phyloP scores from a whole-genome alignment of 2,797 vertebrate genomes.

The Buceros bicornis region DNA sequence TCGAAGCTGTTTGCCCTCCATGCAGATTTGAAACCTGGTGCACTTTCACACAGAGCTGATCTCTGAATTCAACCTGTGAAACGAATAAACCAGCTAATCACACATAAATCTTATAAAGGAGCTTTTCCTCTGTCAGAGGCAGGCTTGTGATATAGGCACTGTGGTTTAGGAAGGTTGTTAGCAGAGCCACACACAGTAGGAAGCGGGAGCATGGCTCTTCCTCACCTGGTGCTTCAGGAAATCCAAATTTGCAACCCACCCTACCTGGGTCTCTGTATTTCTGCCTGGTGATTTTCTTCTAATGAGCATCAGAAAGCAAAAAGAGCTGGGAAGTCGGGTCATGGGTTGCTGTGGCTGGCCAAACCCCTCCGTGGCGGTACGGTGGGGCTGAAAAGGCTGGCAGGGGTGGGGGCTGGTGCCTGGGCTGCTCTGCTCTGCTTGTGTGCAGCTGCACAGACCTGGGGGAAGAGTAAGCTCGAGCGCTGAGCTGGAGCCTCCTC shows the following conservation, averaged over 20 bases:
- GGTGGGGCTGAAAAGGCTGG: not conserved
- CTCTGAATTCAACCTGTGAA: slow-evolving; percentile 63
- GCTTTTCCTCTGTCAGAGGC: slow-evolving; percentile 25
- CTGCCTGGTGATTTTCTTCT: not conserved
- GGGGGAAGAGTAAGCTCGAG: not conserved
- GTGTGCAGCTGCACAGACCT: rapidly evolving
- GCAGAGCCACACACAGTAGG: not conserved
- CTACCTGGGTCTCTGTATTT: not conserved
- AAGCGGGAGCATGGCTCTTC: not conserved
- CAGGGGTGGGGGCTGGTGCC: rapidly evolving
- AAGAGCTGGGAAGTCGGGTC: not conserved
- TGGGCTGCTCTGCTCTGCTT: not conserved
- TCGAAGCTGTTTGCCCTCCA: not conserved
- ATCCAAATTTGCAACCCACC: not conserved
- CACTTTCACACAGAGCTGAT: slow-evolving; percentile 60
- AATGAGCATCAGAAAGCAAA: not conserved
- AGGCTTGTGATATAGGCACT: not conserved
- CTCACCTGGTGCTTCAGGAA: not conserved
- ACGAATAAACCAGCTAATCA: slow-evolving; percentile 70
- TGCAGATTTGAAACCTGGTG: slow-evolving; percentile 18
- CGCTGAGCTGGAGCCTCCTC: not conserved
- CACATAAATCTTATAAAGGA: slow-evolving; percentile 60
- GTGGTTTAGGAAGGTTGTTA: not conserved
- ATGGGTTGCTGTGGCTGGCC: rapidly evolving
- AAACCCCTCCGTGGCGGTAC: rapidly evolving